Evolutionary conservation across 2,888 invertebrate genomes (phyloP).

Genomic region (Tachina lurida): DNA sequence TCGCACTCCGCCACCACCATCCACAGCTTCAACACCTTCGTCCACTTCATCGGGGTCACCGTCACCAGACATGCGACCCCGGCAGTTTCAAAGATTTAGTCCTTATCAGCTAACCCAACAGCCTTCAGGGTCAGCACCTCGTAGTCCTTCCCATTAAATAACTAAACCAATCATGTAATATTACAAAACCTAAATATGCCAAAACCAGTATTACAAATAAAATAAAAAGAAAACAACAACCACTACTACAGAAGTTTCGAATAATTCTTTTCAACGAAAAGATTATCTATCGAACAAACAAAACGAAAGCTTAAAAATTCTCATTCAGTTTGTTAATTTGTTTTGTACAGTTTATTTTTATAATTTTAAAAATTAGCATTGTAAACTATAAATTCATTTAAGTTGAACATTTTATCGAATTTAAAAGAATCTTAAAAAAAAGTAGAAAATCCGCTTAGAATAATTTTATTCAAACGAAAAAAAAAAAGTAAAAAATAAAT

Average conservation of each 20-base stretch:
- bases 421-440: conserved; percentile 47
- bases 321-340: conserved; percentile 68
- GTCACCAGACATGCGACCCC: conserved; percentile 82
- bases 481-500: neutral
- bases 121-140: conserved; percentile 76
- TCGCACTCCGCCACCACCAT: conserved; percentile 79
- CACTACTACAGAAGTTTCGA: conserved; percentile 5
- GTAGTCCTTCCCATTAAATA: conserved; percentile 79
- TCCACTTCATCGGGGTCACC: conserved; percentile 82
- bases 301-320: conserved; percentile 31
- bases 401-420: conserved; percentile 39
- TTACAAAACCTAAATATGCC: conserved; percentile 56
- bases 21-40: conserved; percentile 80
- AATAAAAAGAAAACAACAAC: conserved; percentile 34
- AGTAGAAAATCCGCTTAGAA: conserved; percentile 37
- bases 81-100: conserved; percentile 81
- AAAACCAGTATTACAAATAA: conserved; percentile 69
- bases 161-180: neutral
- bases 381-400: conserved; percentile 31
- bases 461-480: conserved; percentile 17
- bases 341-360: conserved; percentile 67
- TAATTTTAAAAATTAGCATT: conserved; percentile 12
- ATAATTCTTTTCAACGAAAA: conserved; percentile 21
- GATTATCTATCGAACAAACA: neutral
- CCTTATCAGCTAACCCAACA: conserved; percentile 80